Evolutionary conservation across 2,888 invertebrate species (phyloP).

Genomic region (Uropetala carovei): DNA sequence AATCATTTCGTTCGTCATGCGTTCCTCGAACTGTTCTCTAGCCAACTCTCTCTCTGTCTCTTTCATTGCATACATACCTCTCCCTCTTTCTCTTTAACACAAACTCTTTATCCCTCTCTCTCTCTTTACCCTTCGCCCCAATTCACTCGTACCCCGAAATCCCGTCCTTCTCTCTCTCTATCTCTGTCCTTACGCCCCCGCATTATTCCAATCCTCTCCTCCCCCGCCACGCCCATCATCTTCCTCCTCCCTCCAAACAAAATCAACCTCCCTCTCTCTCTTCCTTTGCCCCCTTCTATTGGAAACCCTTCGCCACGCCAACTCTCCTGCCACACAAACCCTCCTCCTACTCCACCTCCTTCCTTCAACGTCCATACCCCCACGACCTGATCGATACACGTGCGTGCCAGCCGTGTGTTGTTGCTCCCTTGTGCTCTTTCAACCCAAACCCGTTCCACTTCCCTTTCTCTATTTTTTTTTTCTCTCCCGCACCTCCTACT

Average conservation of each 20-base stretch:
- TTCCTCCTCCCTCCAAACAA: no score
- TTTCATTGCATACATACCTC: neutral
- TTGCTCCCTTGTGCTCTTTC: slow-evolving; percentile 61
- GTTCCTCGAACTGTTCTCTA: neutral
- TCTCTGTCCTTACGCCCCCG: neutral
- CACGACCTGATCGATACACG: slow-evolving; percentile 48
- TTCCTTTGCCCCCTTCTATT: neutral
- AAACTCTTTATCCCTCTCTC: neutral
- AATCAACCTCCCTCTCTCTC: neutral
- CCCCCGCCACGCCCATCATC: neutral
- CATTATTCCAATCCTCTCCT: neutral
- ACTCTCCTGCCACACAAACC: slow-evolving; percentile 9
- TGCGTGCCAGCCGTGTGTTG: slow-evolving; percentile 62
- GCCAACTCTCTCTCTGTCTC: no score
- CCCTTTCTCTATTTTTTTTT: neutral
- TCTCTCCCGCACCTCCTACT: neutral
- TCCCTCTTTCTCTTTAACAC: neutral
- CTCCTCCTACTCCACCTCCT: neutral
- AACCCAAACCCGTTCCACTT: neutral
- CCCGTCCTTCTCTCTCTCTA: neutral
- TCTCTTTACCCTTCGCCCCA: neutral
- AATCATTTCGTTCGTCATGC: neutral
- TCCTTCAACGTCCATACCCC: neutral
- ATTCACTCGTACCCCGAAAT: neutral
- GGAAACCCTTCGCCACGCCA: neutral